Conservation (phyloP, 2,888 invertebrate species). For the Drosophila meridiana region DNA sequence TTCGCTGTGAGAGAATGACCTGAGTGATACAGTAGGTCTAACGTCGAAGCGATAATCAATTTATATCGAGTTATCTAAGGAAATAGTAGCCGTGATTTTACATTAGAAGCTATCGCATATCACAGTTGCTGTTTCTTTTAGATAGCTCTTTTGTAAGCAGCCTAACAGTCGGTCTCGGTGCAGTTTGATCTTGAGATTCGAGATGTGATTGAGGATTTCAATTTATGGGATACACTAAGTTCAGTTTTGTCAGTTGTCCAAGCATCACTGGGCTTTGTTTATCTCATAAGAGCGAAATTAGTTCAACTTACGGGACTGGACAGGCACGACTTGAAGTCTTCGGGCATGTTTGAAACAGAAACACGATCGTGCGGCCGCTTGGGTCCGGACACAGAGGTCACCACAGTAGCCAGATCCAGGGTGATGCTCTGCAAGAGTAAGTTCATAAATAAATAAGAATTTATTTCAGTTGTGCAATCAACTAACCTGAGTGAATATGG, state of each 20-base stretch:
- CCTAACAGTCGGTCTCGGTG: slow-evolving; percentile 39
- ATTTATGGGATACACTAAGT: slow-evolving; percentile 85
- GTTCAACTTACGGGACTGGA: slow-evolving; percentile 91
- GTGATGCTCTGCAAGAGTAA: slow-evolving; percentile 82
- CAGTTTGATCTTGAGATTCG: background rate
- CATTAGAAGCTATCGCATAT: slow-evolving; percentile 74
- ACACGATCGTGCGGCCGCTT: slow-evolving; percentile 99
- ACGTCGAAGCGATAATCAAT: slow-evolving; percentile 38
- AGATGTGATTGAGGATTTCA: slow-evolving; percentile 63
- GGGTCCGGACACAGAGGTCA: slow-evolving; percentile 98
- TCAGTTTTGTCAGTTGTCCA: slow-evolving; percentile 81
- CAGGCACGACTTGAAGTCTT: slow-evolving; percentile 94
- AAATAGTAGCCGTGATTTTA: slow-evolving; percentile 85
- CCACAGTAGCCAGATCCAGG: slow-evolving; percentile 94
- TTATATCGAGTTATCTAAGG: slow-evolving; percentile 85
- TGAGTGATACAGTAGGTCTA: slow-evolving; percentile 6
- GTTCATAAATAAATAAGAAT: background rate
- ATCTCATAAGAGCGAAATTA: slow-evolving; percentile 82
- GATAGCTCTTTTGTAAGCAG: slow-evolving; percentile 85
- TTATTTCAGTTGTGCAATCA: background rate
- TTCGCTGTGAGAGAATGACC: slow-evolving; percentile 6
- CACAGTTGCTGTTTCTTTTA: slow-evolving; percentile 86
- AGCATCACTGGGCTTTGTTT: slow-evolving; percentile 86
- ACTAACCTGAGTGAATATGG: slow-evolving; percentile 89
- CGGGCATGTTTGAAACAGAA: slow-evolving; percentile 94